A percentile compares a stretch with the other conserved stretches of the same genome.
These are phyloP conservation scores for Rallus crepitans DNA, from an alignment of 2,797 vertebrate species.

Conservation along the genomic window DNA sequence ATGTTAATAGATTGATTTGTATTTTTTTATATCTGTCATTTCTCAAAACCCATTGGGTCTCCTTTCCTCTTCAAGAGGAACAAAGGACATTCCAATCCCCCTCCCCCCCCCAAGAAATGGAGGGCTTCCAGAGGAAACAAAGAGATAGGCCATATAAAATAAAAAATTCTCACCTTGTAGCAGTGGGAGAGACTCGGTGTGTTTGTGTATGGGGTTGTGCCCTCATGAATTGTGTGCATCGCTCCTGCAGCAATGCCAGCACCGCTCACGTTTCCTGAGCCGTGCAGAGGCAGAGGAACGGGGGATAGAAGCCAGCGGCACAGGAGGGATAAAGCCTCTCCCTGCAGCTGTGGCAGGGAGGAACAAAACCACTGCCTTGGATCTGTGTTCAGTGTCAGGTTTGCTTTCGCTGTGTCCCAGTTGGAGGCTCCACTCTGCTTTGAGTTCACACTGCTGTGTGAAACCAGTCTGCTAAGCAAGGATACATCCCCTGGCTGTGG, in stretches of 20 bases:
- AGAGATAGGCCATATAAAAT: not conserved
- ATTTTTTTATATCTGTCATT: not conserved
- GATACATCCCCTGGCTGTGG: not conserved
- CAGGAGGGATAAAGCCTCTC: not conserved
- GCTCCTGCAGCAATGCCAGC: fast-evolving
- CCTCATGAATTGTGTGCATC: not conserved
- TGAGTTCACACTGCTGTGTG: not conserved
- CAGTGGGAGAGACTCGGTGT: not conserved
- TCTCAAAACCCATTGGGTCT: not conserved
- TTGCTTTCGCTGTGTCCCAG: not conserved
- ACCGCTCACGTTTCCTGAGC: not conserved
- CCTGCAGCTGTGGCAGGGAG: not conserved
- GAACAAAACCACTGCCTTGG: not conserved
- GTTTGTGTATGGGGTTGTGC: not conserved
- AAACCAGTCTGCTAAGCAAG: fast-evolving
- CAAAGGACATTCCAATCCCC: not conserved
- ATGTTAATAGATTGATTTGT: not conserved
- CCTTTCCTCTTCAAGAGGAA: not conserved
- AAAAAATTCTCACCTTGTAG: not conserved
- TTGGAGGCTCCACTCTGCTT: fast-evolving
- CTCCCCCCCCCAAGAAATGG: conserved; percentile 29
- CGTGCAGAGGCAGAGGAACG: fast-evolving
- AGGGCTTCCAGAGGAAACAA: conserved; percentile 1
- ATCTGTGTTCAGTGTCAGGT: not conserved
- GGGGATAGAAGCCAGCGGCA: not conserved